phyloP scores from a whole-genome alignment of 1,140 invertebrate genomes.

The Carposina sasakii region DNA sequence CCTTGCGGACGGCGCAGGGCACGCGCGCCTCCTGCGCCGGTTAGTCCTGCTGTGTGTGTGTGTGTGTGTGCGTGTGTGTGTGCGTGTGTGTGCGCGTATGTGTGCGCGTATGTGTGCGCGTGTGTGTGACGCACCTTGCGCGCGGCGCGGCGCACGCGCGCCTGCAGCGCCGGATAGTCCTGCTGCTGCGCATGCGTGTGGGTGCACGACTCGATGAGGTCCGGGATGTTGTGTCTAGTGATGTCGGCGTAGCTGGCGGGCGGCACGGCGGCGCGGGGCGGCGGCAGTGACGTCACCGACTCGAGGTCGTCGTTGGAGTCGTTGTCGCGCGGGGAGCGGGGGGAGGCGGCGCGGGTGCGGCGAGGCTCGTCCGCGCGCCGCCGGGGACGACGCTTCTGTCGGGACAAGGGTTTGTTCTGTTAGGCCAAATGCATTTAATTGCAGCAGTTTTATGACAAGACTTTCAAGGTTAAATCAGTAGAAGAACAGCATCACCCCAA shows the following conservation, averaged over 20 bases:
- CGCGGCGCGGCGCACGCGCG: conserved; percentile 16
- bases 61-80: too few species aligned
- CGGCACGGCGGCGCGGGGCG: conserved; percentile 67
- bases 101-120: conserved; percentile 7
- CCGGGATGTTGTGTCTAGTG: conserved; percentile 70
- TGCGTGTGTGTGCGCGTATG: conserved; percentile 15
- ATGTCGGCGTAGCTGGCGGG: conserved; percentile 85
- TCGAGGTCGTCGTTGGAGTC: conserved; percentile 81
- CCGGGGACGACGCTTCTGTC: conserved; percentile 80
- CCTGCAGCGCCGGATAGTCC: conserved; percentile 42
- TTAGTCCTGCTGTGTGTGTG: not conserved
- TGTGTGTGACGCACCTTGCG: not conserved
- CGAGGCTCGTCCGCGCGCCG: conserved; percentile 68
- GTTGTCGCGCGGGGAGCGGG: conserved; percentile 82
- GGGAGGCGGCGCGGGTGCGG: conserved; percentile 69
- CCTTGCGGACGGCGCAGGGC: conserved; percentile 22
- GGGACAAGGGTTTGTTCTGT: too few species aligned
- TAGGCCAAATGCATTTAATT: too few species aligned
- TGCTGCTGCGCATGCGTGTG: conserved; percentile 28
- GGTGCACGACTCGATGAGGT: conserved; percentile 68
- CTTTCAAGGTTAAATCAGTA: too few species aligned
- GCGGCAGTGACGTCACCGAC: conserved; percentile 73
- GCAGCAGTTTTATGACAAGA: too few species aligned
- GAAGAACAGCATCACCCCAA: too few species aligned
- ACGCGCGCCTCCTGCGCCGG: conserved; percentile 5